These are phyloP conservation scores for Deilephila porcellus DNA, from an alignment of 2,888 invertebrate species.

Conservation along the genomic window DNA sequence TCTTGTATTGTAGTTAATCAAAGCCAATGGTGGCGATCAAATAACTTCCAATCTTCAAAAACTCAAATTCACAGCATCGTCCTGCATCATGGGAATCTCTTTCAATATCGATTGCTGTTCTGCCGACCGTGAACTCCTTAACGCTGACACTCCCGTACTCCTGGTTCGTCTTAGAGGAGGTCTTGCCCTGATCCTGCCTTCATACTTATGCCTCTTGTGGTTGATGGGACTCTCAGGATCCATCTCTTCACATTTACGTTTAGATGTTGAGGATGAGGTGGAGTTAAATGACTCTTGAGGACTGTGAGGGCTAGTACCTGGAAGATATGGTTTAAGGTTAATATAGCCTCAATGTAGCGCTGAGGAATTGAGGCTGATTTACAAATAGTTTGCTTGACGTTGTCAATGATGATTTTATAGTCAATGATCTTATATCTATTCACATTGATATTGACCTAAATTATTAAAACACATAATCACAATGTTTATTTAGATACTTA, in stretches of 20 bases:
- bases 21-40: background rate
- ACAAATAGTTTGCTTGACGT: no score
- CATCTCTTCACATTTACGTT: slow-evolving; percentile 69
- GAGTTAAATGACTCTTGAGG: slow-evolving; percentile 52
- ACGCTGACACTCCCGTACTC: slow-evolving; percentile 57
- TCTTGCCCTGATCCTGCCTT: slow-evolving; percentile 71
- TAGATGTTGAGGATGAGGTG: slow-evolving; percentile 68
- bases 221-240: slow-evolving; percentile 74
- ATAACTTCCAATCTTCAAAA: slow-evolving; percentile 46
- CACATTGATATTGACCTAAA: no score
- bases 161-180: slow-evolving; percentile 66
- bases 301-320: slow-evolving; percentile 62
- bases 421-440: no score
- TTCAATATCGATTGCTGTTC: slow-evolving; percentile 60
- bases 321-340: slow-evolving; percentile 33
- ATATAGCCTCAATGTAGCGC: background rate
- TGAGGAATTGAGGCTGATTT: no score
- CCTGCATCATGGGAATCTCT: slow-evolving; percentile 49
- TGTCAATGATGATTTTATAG: no score
- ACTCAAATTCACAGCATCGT: slow-evolving; percentile 65
- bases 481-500: no score
- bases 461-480: no score
- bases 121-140: slow-evolving; percentile 62
- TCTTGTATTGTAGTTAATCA: no score
- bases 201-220: slow-evolving; percentile 74